Percentiles rank a stretch among this genome's conserved stretches.
Conservation (phyloP, 2,113 vertebrate species). For the Greenwoodochromis staneri region DNA sequence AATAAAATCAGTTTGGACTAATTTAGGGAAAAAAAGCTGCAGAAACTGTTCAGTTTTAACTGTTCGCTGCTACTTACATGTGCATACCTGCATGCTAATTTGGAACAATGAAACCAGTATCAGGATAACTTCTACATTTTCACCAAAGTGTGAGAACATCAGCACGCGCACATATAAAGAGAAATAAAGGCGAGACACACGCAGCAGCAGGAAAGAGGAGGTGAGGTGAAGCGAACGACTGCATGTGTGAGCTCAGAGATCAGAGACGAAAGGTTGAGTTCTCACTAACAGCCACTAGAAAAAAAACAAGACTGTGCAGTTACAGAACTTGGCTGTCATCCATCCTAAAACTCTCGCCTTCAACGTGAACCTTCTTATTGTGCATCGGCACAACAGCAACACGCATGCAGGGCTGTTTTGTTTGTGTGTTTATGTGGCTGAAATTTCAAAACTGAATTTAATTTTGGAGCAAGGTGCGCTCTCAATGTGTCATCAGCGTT, state of each 20-base stretch:
- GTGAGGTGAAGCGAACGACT: neutral
- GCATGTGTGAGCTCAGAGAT: neutral
- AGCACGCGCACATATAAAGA: neutral
- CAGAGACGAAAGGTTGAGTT: constrained; percentile 46
- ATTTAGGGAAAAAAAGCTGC: neutral
- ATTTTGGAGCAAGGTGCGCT: neutral
- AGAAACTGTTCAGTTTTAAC: neutral
- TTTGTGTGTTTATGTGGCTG: neutral
- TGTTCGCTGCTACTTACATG: neutral
- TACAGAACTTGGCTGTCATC: neutral
- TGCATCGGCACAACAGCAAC: neutral
- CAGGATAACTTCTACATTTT: neutral
- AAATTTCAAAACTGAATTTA: neutral
- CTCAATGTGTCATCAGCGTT: neutral
- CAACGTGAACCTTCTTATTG: neutral
- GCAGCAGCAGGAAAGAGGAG: neutral
- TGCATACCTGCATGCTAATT: neutral
- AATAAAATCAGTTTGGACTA: neutral
- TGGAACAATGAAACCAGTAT: neutral
- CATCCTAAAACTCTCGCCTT: neutral
- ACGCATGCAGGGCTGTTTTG: neutral
- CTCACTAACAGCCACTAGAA: constrained; percentile 35
- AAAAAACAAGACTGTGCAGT: neutral
- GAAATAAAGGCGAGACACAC: neutral
- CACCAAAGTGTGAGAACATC: neutral